Evolutionary conservation across 2,888 invertebrate species (phyloP).

Genomic region (Cecidostiba fungosa): DNA sequence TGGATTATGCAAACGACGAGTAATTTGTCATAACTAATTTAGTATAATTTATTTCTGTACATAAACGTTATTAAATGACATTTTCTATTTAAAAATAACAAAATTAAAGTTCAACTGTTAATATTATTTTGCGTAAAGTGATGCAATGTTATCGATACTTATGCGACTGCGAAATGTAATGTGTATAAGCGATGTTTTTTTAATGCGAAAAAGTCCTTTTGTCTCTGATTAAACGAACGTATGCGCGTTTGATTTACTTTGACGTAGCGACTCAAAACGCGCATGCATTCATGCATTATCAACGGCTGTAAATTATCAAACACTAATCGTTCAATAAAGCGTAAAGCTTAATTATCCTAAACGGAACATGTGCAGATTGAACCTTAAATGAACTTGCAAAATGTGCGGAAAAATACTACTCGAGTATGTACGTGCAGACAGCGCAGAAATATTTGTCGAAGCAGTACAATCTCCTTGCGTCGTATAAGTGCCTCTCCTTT

Average conservation of each 20-base stretch:
- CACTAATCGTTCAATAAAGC: not conserved
- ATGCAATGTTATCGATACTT: not conserved
- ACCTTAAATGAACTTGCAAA: not conserved
- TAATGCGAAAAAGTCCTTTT: not conserved
- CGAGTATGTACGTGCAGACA: not conserved
- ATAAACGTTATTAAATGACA: not conserved
- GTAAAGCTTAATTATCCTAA: not conserved
- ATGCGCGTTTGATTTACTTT: not conserved
- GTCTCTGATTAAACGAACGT: not conserved
- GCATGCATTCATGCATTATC: not conserved
- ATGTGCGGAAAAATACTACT: not conserved
- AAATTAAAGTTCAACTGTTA: not conserved
- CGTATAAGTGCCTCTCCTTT: not conserved
- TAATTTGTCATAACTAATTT: not conserved
- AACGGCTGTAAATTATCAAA: not conserved
- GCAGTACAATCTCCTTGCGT: not conserved
- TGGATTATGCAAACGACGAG: conserved; percentile 32
- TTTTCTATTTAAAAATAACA: not conserved
- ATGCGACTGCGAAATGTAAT: not conserved
- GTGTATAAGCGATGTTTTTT: not conserved
- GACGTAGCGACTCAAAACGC: not conserved
- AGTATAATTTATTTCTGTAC: not conserved
- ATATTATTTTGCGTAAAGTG: not conserved
- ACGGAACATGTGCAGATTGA: not conserved
- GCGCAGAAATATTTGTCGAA: not conserved